Conservation (phyloP, 2,888 invertebrate genomes). For the Villa cingulata region DNA sequence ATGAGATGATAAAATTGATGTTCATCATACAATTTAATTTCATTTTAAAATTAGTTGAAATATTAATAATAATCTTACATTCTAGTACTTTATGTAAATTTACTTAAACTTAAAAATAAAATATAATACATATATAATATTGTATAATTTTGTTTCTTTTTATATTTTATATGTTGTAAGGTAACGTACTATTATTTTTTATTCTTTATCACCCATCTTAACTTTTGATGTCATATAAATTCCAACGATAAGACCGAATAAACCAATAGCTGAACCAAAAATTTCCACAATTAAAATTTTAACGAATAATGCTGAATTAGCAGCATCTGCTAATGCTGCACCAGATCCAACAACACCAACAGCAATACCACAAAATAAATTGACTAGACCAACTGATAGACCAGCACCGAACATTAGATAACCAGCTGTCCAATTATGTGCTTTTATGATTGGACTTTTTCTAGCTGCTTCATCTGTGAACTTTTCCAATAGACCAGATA, state of each 20-base stretch:
- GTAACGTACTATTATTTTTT: too few species aligned
- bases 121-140: too few species aligned
- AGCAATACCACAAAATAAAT: conserved; percentile 80
- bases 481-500: conserved; percentile 67
- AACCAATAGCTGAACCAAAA: conserved; percentile 96
- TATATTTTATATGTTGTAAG: too few species aligned
- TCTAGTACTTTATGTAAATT: too few species aligned
- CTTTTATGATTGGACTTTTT: conserved; percentile 31
- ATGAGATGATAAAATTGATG: too few species aligned
- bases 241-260: conserved; percentile 96
- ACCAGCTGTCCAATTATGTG: conserved; percentile 69
- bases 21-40: too few species aligned
- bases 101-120: too few species aligned
- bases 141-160: too few species aligned
- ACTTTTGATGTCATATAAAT: conserved; percentile 83
- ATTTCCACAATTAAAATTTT: conserved; percentile 98
- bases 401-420: conserved; percentile 96
- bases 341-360: conserved; percentile 99
- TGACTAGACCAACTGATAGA: conserved; percentile 86
- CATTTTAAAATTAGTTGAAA: too few species aligned
- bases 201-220: conserved; percentile 57
- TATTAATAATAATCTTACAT: too few species aligned
- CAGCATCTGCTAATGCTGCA: conserved; percentile 95
- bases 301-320: conserved; percentile 89
- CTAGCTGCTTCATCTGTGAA: conserved; percentile 26